Evolutionary conservation across 2,888 invertebrate genomes (phyloP).

Genomic region (Lumbricus terrestris): DNA sequence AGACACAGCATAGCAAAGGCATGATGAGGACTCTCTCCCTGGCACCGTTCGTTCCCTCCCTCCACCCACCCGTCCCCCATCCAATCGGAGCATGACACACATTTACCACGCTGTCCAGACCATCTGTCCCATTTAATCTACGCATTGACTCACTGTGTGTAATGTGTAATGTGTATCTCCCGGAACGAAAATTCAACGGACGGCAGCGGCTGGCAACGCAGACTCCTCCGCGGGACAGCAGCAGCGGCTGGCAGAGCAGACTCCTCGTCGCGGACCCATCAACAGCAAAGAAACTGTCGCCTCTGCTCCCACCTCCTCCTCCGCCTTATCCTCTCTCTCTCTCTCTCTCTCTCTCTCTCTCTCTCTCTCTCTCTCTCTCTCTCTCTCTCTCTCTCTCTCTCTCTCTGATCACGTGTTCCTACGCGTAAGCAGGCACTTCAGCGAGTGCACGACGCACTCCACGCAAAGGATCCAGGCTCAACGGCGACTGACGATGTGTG

Average conservation of each 20-base stretch:
- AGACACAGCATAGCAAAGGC: neutral
- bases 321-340: neutral
- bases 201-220: neutral
- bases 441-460: neutral
- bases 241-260: neutral
- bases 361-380: neutral
- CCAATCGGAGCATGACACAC: neutral
- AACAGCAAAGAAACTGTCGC: neutral
- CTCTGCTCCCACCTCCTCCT: slow-evolving; percentile 9
- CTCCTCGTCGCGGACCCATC: neutral
- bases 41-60: too few species aligned
- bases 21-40: neutral
- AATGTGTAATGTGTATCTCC: too few species aligned
- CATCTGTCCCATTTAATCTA: neutral
- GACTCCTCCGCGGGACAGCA: neutral
- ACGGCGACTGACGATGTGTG: neutral
- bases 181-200: neutral
- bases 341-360: too few species aligned
- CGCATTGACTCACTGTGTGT: neutral
- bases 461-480: neutral
- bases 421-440: neutral
- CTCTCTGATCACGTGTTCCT: neutral
- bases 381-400: neutral
- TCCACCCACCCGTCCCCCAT: neutral
- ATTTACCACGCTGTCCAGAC: neutral